Conservation (phyloP, 2,113 vertebrate genomes). For the Saccopteryx leptura region DNA sequence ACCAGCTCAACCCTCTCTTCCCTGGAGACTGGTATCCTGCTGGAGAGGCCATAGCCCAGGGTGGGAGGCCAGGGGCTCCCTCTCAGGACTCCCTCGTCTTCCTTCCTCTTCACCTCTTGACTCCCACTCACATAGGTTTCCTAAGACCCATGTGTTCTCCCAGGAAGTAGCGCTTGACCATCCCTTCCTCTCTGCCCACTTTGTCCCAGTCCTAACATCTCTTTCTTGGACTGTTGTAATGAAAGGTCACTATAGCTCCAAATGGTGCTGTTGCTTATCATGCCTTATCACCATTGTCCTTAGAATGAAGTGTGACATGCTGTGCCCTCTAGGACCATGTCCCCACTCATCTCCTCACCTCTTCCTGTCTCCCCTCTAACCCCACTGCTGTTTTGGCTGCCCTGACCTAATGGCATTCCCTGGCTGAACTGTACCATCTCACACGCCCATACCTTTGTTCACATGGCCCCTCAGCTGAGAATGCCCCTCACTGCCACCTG, state of each 20-base stretch:
- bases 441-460: background rate
- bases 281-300: background rate
- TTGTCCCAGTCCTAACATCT: background rate
- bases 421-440: background rate
- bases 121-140: fast-evolving
- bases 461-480: fast-evolving
- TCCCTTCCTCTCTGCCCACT: background rate
- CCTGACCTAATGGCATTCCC: background rate
- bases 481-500: background rate
- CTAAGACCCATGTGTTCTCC: background rate
- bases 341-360: background rate
- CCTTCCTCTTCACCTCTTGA: background rate
- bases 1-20: background rate
- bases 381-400: background rate
- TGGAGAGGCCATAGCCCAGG: background rate
- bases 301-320: background rate
- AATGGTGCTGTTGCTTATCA: background rate
- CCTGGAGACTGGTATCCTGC: background rate
- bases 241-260: background rate
- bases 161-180: background rate
- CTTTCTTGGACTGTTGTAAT: background rate
- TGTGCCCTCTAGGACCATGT: no score
- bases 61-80: background rate
- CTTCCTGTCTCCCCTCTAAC: background rate
- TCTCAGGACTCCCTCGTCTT: background rate